These are phyloP conservation scores for Ephestia elutella DNA, from an alignment of 1,140 invertebrate species.

Conservation along the genomic window DNA sequence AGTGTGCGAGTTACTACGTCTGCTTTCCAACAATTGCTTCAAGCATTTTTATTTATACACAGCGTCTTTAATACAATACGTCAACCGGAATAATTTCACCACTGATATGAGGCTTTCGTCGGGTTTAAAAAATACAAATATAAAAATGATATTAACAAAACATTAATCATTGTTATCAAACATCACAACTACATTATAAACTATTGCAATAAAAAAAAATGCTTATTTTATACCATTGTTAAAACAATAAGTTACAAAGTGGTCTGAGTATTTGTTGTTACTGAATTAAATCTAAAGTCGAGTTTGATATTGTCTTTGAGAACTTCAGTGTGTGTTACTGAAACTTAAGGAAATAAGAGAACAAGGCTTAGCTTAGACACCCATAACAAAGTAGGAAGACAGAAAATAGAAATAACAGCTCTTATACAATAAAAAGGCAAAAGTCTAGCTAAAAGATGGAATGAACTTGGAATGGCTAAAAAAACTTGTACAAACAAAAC, in stretches of 20 bases:
- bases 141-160: slow-evolving; percentile 9
- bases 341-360: not conserved
- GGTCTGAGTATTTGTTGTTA: slow-evolving; percentile 11
- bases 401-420: too few relatives aligned
- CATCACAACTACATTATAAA: not conserved
- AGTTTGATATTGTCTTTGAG: not conserved
- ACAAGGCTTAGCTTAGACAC: not conserved
- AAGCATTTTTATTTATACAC: slow-evolving; percentile 4
- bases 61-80: not conserved
- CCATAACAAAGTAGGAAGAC: not conserved
- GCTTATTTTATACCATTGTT: slow-evolving; percentile 1
- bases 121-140: not conserved
- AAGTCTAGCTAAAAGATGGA: not conserved
- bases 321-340: slow-evolving; percentile 1
- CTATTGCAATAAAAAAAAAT: slow-evolving; percentile 3
- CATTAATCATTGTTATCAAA: slow-evolving; percentile 1
- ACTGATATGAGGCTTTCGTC: slow-evolving; percentile 1
- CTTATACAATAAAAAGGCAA: too few relatives aligned
- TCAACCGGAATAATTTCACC: not conserved
- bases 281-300: not conserved
- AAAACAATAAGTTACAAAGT: slow-evolving; percentile 7
- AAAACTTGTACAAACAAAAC: too few relatives aligned
- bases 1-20: slow-evolving; percentile 16
- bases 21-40: not conserved
- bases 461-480: not conserved